A percentile compares a stretch with the other conserved stretches of the same genome.
Evolutionary conservation across 1,140 invertebrate species (phyloP).

Genomic region (Saccostrea echinata): DNA sequence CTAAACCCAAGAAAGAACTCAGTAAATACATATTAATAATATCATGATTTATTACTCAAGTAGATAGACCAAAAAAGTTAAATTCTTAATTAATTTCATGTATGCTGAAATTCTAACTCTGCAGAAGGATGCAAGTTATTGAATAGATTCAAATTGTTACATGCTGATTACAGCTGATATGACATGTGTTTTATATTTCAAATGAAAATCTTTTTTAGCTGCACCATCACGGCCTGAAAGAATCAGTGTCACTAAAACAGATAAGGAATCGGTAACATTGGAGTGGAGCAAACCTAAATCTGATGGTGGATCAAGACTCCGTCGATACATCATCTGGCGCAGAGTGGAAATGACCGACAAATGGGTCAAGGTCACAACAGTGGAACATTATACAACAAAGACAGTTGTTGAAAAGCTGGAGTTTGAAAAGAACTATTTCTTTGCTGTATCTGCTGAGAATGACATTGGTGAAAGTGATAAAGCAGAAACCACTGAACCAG

Average conservation of each 20-base stretch:
- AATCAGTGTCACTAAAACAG: constrained; percentile 75
- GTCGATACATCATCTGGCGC: constrained; percentile 90
- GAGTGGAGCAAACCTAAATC: constrained; percentile 93
- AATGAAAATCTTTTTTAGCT: constrained; percentile 82
- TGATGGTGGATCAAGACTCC: constrained; percentile 88
- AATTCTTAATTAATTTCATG: not conserved
- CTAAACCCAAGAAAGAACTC: constrained; percentile 67
- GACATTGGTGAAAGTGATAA: constrained; percentile 88
- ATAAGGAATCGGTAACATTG: constrained; percentile 90
- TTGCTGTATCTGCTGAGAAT: constrained; percentile 93
- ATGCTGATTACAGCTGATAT: not conserved
- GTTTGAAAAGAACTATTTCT: constrained; percentile 94
- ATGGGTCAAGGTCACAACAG: constrained; percentile 84
- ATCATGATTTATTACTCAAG: not conserved
- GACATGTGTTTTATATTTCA: not conserved
- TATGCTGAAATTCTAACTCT: not conserved
- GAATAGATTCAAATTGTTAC: not conserved
- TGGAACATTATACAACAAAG: constrained; percentile 73
- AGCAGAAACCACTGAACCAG: constrained; percentile 91
- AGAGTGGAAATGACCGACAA: constrained; percentile 63
- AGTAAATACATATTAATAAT: constrained; percentile 59
- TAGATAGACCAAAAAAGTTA: not conserved
- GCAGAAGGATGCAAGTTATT: not conserved
- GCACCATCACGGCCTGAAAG: constrained; percentile 93
- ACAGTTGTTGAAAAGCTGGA: constrained; percentile 86